Conservation (phyloP, 2,113 vertebrate genomes). For the Gymnorhina tibicen region DNA sequence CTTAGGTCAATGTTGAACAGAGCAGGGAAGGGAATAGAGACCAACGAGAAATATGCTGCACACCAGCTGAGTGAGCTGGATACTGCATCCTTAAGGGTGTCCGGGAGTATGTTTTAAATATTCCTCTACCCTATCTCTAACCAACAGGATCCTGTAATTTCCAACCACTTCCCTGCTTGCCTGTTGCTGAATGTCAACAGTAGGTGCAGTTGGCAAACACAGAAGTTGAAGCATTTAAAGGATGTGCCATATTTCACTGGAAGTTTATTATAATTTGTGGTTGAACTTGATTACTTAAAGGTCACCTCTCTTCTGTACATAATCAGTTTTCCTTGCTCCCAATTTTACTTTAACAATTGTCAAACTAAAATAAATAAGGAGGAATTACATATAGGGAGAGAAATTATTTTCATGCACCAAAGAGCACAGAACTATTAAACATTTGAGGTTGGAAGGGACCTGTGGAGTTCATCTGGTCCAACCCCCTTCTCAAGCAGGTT, state of each 20-base stretch:
- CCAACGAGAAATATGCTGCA: background rate
- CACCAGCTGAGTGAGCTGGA: background rate
- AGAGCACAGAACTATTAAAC: background rate
- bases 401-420: background rate
- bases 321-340: background rate
- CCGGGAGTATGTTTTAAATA: background rate
- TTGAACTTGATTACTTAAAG: background rate
- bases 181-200: background rate
- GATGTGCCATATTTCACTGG: background rate
- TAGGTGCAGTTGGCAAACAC: background rate
- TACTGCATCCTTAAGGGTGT: fast-evolving
- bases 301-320: background rate
- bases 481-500: background rate
- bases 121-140: background rate
- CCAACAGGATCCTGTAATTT: background rate
- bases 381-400: background rate
- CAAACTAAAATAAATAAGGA: background rate
- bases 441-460: fast-evolving
- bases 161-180: background rate
- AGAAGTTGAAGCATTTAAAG: background rate
- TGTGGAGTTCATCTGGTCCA: background rate
- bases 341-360: background rate
- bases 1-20: background rate
- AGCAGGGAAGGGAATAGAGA: background rate
- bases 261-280: background rate